Evolutionary conservation across 2,888 invertebrate species (phyloP).

Genomic region (Mythimna ferrago): DNA sequence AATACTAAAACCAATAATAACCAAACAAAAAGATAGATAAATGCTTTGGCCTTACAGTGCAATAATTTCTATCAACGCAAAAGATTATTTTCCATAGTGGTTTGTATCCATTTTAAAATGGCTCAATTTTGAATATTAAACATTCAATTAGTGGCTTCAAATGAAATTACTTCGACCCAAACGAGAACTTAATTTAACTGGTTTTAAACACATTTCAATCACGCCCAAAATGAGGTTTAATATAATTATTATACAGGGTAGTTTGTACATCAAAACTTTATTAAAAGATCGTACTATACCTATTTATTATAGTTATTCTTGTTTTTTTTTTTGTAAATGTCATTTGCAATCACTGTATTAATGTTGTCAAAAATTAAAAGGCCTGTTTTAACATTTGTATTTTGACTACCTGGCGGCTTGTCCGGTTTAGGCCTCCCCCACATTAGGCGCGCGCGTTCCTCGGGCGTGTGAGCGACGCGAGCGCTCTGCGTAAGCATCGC

Average conservation of each 20-base stretch:
- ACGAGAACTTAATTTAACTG: conserved; percentile 6
- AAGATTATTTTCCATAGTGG: neutral
- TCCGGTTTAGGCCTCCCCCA: no score
- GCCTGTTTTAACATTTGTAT: no score
- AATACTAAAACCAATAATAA: neutral
- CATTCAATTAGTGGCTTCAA: conserved; percentile 6
- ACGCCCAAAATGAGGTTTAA: neutral
- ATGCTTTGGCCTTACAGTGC: neutral
- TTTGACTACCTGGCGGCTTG: no score
- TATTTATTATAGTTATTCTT: no score
- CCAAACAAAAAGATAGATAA: neutral
- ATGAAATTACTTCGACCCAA: conserved; percentile 9
- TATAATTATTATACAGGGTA: neutral
- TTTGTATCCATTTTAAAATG: conserved; percentile 8
- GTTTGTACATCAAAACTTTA: conserved; percentile 14
- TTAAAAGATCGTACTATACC: neutral
- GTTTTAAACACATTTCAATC: conserved; percentile 14
- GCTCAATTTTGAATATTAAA: conserved; percentile 4
- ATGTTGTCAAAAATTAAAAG: no score
- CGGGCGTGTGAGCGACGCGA: no score
- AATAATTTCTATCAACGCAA: neutral
- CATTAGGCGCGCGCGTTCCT: no score
- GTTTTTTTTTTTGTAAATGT: no score
- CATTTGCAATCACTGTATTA: no score
- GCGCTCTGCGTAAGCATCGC: no score